These are phyloP conservation scores for Microchrysa polita DNA, from an alignment of 2,888 invertebrate genomes.

Conservation along the genomic window DNA sequence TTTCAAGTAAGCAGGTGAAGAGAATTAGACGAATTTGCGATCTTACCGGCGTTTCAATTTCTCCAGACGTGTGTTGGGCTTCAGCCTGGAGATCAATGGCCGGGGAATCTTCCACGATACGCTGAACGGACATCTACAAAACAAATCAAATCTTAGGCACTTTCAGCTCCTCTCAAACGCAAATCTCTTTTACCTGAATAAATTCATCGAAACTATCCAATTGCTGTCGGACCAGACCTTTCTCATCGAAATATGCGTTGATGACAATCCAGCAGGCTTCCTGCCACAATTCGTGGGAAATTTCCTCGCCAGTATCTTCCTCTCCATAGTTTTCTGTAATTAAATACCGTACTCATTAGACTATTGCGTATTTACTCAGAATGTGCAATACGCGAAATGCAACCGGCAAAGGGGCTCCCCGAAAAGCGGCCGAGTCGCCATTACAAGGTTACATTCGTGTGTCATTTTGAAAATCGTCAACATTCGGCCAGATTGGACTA, in stretches of 20 bases:
- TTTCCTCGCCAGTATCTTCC: slow-evolving; percentile 92
- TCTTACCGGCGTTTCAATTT: slow-evolving; percentile 84
- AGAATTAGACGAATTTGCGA: background rate
- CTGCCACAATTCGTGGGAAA: slow-evolving; percentile 98
- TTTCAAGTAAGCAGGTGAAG: background rate
- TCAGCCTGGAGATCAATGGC: slow-evolving; percentile 97
- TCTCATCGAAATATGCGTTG: slow-evolving; percentile 99
- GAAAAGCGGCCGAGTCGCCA: no score
- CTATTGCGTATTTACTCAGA: background rate
- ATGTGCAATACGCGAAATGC: no score
- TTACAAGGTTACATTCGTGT: no score
- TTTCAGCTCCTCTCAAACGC: background rate
- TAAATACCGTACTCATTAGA: background rate
- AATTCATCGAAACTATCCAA: slow-evolving; percentile 99
- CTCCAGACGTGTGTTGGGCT: slow-evolving; percentile 94
- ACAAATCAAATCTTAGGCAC: background rate
- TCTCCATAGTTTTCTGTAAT: slow-evolving; percentile 68
- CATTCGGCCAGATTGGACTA: background rate
- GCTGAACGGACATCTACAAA: slow-evolving; percentile 92
- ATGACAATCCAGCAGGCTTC: slow-evolving; percentile 99
- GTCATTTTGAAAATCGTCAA: no score
- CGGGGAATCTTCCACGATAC: slow-evolving; percentile 99
- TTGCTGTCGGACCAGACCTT: slow-evolving; percentile 98
- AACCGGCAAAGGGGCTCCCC: no score
- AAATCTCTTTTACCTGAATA: slow-evolving; percentile 76